These are phyloP conservation scores for Lasioglossum leucozonium DNA, from an alignment of 2,888 invertebrate genomes.

Conservation along the genomic window DNA sequence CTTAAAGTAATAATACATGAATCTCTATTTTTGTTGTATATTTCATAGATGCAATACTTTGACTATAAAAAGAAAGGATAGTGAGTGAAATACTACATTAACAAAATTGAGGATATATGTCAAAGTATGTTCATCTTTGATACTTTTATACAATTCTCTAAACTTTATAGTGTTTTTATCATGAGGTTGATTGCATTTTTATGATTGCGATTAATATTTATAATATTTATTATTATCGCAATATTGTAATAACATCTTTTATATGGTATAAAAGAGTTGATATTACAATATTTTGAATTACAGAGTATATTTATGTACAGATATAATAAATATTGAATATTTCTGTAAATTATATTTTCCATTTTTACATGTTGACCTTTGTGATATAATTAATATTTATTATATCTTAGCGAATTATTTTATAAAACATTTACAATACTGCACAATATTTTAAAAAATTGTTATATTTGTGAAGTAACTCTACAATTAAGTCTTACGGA, in stretches of 20 bases:
- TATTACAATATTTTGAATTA: conserved; percentile 42
- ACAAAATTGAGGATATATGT: conserved; percentile 35
- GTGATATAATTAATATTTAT: conserved; percentile 54
- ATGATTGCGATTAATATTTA: conserved; percentile 43
- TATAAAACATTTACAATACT: conserved; percentile 54
- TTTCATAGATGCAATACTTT: conserved; percentile 37
- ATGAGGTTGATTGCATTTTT: conserved; percentile 18
- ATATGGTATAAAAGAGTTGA: background rate
- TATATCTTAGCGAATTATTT: conserved; percentile 41
- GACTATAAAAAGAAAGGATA: background rate
- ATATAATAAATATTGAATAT: conserved; percentile 56
- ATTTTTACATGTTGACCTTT: conserved; percentile 35
- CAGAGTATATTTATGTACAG: conserved; percentile 49
- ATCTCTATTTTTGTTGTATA: conserved; percentile 42
- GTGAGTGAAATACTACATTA: conserved; percentile 24
- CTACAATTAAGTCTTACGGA: conserved; percentile 30
- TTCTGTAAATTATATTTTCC: conserved; percentile 42
- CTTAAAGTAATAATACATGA: conserved; percentile 45
- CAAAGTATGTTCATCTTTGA: conserved; percentile 52
- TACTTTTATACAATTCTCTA: conserved; percentile 47
- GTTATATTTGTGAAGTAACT: conserved; percentile 29
- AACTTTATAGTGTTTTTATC: conserved; percentile 54
- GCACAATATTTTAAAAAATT: conserved; percentile 44
- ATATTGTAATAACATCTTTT: conserved; percentile 37
- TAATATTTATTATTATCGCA: conserved; percentile 45